phyloP scores from a whole-genome alignment of 2,888 invertebrate genomes.

The Pomacea canaliculata region DNA sequence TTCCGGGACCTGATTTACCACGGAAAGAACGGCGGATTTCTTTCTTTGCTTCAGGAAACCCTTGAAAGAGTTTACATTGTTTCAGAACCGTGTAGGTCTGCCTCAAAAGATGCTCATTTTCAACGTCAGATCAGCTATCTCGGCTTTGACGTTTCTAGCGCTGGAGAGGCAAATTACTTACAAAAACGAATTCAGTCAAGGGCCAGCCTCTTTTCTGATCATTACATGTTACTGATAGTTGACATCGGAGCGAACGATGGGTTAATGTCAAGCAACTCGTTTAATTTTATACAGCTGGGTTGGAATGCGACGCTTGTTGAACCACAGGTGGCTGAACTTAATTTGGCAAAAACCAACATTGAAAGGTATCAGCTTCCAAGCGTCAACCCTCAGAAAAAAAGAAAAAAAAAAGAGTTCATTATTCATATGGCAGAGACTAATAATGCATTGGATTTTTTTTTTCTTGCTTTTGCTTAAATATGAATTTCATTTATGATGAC shows the following conservation, averaged over 20 bases:
- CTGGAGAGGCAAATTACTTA: slow-evolving; percentile 51
- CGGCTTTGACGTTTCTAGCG: slow-evolving; percentile 55
- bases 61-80: slow-evolving; percentile 49
- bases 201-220: slow-evolving; percentile 30
- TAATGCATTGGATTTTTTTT: no score
- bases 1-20: slow-evolving; percentile 34
- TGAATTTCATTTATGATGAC: no score
- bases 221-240: slow-evolving; percentile 41
- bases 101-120: neutral
- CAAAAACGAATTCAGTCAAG: slow-evolving; percentile 43
- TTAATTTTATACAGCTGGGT: slow-evolving; percentile 59
- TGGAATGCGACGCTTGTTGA: slow-evolving; percentile 62
- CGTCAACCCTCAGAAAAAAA: neutral
- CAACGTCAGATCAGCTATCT: slow-evolving; percentile 30
- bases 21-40: slow-evolving; percentile 51
- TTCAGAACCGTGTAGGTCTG: slow-evolving; percentile 16
- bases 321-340: slow-evolving; percentile 46
- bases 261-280: slow-evolving; percentile 57
- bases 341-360: slow-evolving; percentile 45
- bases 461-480: no score
- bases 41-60: slow-evolving; percentile 44
- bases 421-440: no score
- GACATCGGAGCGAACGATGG: slow-evolving; percentile 64
- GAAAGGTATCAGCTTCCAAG: slow-evolving; percentile 36
- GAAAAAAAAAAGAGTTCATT: neutral